Evolutionary conservation across 2,888 invertebrate species (phyloP).

Genomic region (Netelia virgata): DNA sequence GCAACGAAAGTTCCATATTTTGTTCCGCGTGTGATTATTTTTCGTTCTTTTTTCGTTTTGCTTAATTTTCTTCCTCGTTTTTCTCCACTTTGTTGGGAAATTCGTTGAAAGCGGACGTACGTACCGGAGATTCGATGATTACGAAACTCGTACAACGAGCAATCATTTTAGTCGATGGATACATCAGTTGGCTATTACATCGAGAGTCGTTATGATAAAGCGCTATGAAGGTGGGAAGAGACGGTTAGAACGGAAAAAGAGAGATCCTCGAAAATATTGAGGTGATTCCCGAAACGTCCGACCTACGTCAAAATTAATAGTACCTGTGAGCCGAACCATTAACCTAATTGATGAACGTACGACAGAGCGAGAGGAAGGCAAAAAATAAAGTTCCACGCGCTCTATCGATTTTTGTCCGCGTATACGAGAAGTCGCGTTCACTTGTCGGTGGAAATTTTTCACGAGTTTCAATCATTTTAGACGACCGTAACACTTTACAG

Average conservation of each 20-base stretch:
- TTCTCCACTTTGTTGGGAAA: conserved; percentile 56
- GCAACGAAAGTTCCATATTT: conserved; percentile 43
- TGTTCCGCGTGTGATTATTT: conserved; percentile 14
- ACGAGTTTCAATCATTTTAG: neutral
- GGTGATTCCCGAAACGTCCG: conserved; percentile 48
- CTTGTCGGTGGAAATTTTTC: conserved; percentile 8
- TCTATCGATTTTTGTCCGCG: conserved; percentile 46
- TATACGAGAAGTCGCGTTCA: neutral
- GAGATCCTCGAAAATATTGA: conserved; percentile 40
- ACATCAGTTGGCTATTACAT: conserved; percentile 25
- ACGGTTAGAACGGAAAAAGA: neutral
- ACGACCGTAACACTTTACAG: neutral
- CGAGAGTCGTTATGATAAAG: conserved; percentile 22
- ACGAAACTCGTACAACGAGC: conserved; percentile 4
- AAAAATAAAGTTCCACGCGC: conserved; percentile 56
- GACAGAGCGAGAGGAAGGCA: neutral
- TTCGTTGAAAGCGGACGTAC: conserved; percentile 36
- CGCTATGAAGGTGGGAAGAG: neutral
- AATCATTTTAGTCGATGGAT: conserved; percentile 55
- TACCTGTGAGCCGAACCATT: conserved; percentile 47
- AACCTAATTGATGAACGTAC: conserved; percentile 60
- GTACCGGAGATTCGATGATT: conserved; percentile 40
- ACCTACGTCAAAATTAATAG: conserved; percentile 53
- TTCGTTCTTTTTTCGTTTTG: conserved; percentile 19
- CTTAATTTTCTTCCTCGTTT: neutral